Percentiles rank a stretch among this genome's conserved stretches.
These are phyloP conservation scores for Anthoscopus minutus DNA, from an alignment of 2,113 vertebrate genomes.

Conservation along the genomic window DNA sequence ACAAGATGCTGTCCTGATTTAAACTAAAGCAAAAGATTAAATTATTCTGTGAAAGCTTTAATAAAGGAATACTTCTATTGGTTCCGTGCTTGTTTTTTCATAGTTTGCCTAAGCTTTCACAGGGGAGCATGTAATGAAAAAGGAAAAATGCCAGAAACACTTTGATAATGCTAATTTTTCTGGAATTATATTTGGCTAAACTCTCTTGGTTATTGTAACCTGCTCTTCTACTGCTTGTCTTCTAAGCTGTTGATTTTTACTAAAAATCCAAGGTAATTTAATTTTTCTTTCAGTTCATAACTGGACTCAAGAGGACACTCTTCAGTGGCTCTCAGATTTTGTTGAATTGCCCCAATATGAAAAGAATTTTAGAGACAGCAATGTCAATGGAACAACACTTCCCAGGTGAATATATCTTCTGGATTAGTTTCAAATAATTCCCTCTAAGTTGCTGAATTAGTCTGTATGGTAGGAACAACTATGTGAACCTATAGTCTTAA, in stretches of 20 bases:
- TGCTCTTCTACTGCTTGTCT: background rate
- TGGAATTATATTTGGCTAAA: background rate
- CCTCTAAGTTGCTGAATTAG: background rate
- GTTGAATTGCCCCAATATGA: conserved; percentile 98
- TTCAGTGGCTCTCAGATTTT: conserved; percentile 92
- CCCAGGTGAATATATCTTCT: conserved; percentile 79
- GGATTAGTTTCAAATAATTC: background rate
- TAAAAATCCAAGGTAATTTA: background rate
- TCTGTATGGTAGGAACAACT: background rate
- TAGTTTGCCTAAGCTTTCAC: background rate
- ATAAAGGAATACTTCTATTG: conserved; percentile 10
- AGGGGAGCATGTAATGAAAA: conserved; percentile 11
- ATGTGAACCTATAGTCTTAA: background rate
- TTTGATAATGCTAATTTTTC: background rate
- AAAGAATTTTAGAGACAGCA: conserved; percentile 90
- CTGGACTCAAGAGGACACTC: conserved; percentile 93
- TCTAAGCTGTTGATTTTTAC: background rate
- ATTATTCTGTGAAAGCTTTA: conserved; percentile 24
- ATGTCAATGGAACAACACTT: conserved; percentile 90
- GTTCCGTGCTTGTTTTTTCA: background rate
- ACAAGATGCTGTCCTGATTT: background rate
- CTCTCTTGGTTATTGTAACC: background rate
- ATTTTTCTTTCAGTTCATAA: conserved; percentile 86
- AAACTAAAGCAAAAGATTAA: background rate
- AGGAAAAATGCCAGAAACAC: background rate